Evolutionary conservation across 2,113 vertebrate genomes (phyloP).

Genomic region (Corythornis madagascariensis): DNA sequence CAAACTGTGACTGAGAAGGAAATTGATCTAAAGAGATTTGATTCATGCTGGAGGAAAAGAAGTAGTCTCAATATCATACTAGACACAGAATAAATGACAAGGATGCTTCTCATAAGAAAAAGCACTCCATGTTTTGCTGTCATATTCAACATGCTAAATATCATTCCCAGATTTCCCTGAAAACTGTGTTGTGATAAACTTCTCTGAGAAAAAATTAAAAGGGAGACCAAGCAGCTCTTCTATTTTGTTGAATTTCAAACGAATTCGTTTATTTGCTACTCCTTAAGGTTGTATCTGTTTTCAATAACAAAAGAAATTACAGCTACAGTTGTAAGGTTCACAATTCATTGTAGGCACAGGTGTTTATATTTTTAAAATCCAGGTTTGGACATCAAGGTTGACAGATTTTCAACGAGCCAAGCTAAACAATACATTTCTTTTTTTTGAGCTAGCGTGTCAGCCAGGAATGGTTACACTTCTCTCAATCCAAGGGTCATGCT

Average conservation of each 20-base stretch:
- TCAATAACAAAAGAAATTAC: background rate
- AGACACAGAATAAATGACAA: background rate
- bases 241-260: background rate
- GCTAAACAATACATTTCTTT: conserved; percentile 55
- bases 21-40: background rate
- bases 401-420: conserved; percentile 46
- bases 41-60: background rate
- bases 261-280: background rate
- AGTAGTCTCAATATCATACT: background rate
- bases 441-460: conserved; percentile 40
- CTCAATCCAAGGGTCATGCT: conserved; percentile 61
- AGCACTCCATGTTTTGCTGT: background rate
- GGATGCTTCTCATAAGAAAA: background rate
- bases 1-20: background rate
- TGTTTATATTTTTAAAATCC: background rate
- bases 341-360: background rate
- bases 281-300: background rate
- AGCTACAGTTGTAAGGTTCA: background rate
- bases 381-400: background rate
- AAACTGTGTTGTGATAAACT: background rate
- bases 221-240: background rate
- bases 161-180: background rate
- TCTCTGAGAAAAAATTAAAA: background rate
- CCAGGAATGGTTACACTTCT: conserved; percentile 61
- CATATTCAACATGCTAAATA: background rate